These are phyloP conservation scores for Hyperoplus lanceolatus DNA, from an alignment of 2,797 vertebrate species.

Conservation along the genomic window DNA sequence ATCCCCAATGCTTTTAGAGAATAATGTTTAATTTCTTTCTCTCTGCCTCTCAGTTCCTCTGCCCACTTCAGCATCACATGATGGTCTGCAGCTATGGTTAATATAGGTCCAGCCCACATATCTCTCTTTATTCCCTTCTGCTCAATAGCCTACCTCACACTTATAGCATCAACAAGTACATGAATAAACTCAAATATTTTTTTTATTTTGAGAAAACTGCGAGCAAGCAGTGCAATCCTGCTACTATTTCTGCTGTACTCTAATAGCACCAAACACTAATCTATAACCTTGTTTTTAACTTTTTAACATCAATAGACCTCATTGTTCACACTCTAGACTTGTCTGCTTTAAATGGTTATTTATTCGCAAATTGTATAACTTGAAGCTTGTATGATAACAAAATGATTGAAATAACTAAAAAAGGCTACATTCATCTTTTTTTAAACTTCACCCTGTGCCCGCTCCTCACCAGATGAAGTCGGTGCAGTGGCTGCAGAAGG, in stretches of 20 bases:
- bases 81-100: constrained; percentile 41
- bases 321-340: neutral
- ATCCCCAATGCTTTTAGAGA: constrained; percentile 10
- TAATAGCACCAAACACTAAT: constrained; percentile 14
- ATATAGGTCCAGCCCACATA: constrained; percentile 54
- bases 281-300: constrained; percentile 17
- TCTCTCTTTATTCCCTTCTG: constrained; percentile 34
- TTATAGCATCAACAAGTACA: constrained; percentile 51
- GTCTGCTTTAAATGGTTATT: neutral
- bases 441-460: neutral
- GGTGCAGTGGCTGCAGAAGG: constrained; percentile 98
- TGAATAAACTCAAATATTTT: constrained; percentile 23
- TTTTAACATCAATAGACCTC: neutral
- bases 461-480: constrained; percentile 95
- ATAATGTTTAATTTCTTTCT: neutral
- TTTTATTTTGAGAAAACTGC: constrained; percentile 38
- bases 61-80: constrained; percentile 57
- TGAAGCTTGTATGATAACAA: neutral
- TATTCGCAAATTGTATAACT: neutral
- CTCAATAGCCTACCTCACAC: constrained; percentile 15
- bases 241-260: constrained; percentile 27
- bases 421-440: too few relatives aligned
- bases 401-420: neutral
- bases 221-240: constrained; percentile 19
- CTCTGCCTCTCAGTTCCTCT: constrained; percentile 41